phyloP scores from a whole-genome alignment of 2,888 invertebrate species.

The Zonitis immaculata region DNA sequence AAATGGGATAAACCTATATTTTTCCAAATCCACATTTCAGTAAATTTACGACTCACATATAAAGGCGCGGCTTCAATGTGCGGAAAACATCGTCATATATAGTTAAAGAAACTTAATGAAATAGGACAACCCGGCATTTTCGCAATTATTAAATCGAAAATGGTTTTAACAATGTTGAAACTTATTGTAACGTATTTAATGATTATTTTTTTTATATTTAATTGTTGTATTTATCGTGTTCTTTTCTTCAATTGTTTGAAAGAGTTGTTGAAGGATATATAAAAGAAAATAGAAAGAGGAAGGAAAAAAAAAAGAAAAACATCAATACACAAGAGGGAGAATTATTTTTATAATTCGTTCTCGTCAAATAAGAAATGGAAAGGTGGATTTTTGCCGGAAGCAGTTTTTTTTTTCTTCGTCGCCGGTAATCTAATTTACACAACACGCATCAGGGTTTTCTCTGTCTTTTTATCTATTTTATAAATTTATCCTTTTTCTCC shows the following conservation, averaged over 20 bases:
- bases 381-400: conserved; percentile 22
- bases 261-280: neutral
- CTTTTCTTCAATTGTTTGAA: neutral
- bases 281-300: neutral
- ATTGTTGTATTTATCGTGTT: neutral
- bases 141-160: conserved; percentile 40
- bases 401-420: conserved; percentile 26
- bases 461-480: conserved; percentile 32
- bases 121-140: conserved; percentile 38
- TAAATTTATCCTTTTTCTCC: conserved; percentile 31
- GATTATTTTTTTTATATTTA: no score
- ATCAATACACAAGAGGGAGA: conserved; percentile 1
- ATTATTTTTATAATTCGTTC: conserved; percentile 21
- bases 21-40: conserved; percentile 42
- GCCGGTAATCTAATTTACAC: conserved; percentile 34
- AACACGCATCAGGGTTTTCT: conserved; percentile 30
- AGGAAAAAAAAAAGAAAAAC: neutral
- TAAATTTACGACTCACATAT: conserved; percentile 41
- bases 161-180: conserved; percentile 17
- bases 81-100: conserved; percentile 31
- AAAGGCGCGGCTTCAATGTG: conserved; percentile 34
- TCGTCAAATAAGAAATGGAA: conserved; percentile 27
- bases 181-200: conserved; percentile 1
- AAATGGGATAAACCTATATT: conserved; percentile 43
- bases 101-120: conserved; percentile 41